Base-by-base conservation (phyloP, 2,113 vertebrate species). In the Elanoides forficatus region DNA sequence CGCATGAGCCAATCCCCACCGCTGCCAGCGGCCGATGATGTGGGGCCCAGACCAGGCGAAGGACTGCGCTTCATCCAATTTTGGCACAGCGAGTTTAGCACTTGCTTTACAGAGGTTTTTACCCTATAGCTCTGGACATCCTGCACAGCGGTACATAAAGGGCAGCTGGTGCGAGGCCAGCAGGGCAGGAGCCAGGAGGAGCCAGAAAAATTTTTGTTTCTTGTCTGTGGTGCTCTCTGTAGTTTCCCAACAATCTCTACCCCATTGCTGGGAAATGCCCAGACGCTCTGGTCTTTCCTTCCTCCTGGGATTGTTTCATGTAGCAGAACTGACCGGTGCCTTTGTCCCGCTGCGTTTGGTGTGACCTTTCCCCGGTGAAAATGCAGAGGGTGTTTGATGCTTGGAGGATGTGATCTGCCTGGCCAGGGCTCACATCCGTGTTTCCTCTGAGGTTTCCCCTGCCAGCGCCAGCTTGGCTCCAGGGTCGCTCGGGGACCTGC, bases 291-390 rank as follows among this genome's bases (percentile, higher is more conserved):
- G 1, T 56, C 66, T 63, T 86, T 87, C 81, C 86, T 85, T 96
- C 89, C 89, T 94, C 53, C 66, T 63, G 86, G 32, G 58, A 43
- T 27, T 6, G 30, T 80, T 80, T 60, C 45, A 7, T 0, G 0
- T 3, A 34, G 75, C 90, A 89, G 72, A 86, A 36, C 50, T 56
- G 15, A n/a, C 32, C 60, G 2, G 52, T 18, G 85, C 71, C 53
- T 72, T 82, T 68, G 53, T 76, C 38, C 47, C 5, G 0, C 15
- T 1, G 0, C 0, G 0, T 38, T 60, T 72, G 56, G 47, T 17
- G 86, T n/a, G 88, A 59, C 40, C 40, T 15, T 70, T 81, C 58
- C 81, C 63, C 22, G 1, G 27, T 32, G 65, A 65, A 55, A 85
- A 10, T 0, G n/a, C 82, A 36, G 86, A 14, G 48, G 36, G 71